phyloP scores from a whole-genome alignment of 2,888 invertebrate species.

The Lymantria dispar region DNA sequence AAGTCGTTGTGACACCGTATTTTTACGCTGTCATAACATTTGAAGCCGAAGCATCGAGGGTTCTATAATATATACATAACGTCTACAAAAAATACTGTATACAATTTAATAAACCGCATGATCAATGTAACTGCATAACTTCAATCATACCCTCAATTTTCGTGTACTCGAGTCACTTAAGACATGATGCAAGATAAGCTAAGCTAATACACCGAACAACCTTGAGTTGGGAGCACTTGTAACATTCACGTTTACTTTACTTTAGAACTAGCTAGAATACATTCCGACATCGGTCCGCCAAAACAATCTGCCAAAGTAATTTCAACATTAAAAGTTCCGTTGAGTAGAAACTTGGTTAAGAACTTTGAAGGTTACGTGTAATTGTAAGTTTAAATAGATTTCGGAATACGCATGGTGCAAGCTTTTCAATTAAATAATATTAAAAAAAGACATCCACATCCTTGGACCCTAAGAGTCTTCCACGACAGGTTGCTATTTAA shows the following conservation, averaged over 20 bases:
- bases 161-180: conserved; percentile 3
- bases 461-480: too few relatives aligned
- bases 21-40: too few relatives aligned
- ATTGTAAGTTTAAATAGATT: too few relatives aligned
- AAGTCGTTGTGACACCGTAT: too few relatives aligned
- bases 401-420: too few relatives aligned
- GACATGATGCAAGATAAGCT: conserved; percentile 36
- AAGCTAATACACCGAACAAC: conserved; percentile 30
- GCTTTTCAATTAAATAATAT: too few relatives aligned
- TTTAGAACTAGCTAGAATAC: conserved; percentile 29
- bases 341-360: neutral
- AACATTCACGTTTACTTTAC: conserved; percentile 39
- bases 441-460: too few relatives aligned
- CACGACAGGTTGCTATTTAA: too few relatives aligned
- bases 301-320: conserved; percentile 20
- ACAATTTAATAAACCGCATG: too few relatives aligned
- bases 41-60: too few relatives aligned
- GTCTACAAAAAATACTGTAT: too few relatives aligned
- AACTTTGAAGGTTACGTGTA: neutral
- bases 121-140: neutral
- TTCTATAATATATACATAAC: too few relatives aligned
- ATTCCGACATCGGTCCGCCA: conserved; percentile 14
- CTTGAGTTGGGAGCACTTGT: conserved; percentile 31
- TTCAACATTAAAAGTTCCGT: conserved; percentile 2
- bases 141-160: conserved; percentile 1